Percentiles rank a stretch among this genome's conserved stretches.
Conservation (phyloP, 2,797 vertebrate genomes). For the Danionella dracula region DNA sequence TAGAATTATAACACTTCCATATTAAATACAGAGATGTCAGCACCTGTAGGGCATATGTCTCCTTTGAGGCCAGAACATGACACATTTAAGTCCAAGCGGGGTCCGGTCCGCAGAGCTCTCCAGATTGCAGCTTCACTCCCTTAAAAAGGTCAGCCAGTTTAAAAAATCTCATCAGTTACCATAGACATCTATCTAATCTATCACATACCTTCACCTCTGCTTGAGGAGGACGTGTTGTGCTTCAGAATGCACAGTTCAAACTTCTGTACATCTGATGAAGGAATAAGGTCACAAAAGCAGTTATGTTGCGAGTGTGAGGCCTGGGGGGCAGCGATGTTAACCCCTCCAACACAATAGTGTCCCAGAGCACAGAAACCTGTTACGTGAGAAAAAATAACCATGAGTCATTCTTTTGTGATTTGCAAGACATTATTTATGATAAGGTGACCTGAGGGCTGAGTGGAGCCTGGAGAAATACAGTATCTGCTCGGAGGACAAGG, state of each 20-base stretch:
- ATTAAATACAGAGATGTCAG: slow-evolving; percentile 16
- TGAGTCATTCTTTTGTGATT: too few species aligned
- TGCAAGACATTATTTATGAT: not conserved
- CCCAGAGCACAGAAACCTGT: slow-evolving; percentile 74
- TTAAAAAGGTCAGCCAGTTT: slow-evolving; percentile 25
- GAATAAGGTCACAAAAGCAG: slow-evolving; percentile 66
- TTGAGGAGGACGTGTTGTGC: slow-evolving; percentile 53
- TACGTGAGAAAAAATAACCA: too few species aligned
- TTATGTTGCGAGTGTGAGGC: slow-evolving; percentile 53
- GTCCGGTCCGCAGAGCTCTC: slow-evolving; percentile 37
- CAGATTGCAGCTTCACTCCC: slow-evolving; percentile 41
- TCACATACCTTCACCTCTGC: slow-evolving; percentile 38
- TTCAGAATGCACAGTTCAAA: slow-evolving; percentile 45
- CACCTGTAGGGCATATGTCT: slow-evolving; percentile 69
- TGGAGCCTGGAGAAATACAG: slow-evolving; percentile 64
- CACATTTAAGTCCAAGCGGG: too few species aligned
- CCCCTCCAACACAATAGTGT: slow-evolving; percentile 72
- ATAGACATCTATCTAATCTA: not conserved
- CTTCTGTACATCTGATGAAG: slow-evolving; percentile 36
- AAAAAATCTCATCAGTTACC: slow-evolving; percentile 20
- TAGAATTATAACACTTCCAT: too few species aligned
- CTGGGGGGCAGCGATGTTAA: slow-evolving; percentile 61
- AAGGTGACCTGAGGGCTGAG: slow-evolving; percentile 63
- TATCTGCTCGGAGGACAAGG: slow-evolving; percentile 77
- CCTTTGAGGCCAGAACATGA: slow-evolving; percentile 65